Evolutionary conservation across 2,797 vertebrate genomes (phyloP).

Genomic region (Liasis olivaceus): DNA sequence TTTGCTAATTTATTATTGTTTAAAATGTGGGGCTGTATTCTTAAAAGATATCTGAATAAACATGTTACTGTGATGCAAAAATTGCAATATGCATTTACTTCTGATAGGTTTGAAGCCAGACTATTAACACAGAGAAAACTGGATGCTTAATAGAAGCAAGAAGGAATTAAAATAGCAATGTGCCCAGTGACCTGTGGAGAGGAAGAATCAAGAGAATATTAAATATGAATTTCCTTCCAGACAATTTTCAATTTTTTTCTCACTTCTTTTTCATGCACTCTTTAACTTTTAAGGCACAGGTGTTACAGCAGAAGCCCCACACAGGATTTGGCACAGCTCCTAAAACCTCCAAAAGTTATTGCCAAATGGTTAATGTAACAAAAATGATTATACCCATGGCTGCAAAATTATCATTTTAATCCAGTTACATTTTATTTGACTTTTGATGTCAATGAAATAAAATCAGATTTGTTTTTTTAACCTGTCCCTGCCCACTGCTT

Average conservation of each 20-base stretch:
- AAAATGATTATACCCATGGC: neutral
- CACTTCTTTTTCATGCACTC: neutral
- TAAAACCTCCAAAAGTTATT: neutral
- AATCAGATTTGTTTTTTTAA: neutral
- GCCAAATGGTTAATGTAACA: neutral
- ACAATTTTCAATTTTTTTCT: neutral
- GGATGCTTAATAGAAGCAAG: neutral
- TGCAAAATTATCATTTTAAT: neutral
- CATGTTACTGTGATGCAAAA: neutral
- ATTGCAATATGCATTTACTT: neutral
- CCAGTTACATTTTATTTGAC: neutral
- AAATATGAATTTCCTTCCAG: neutral
- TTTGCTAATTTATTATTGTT: slow-evolving; percentile 26
- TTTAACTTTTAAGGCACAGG: neutral
- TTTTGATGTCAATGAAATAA: neutral
- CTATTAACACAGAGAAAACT: neutral
- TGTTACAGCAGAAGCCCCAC: neutral
- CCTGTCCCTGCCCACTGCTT: neutral
- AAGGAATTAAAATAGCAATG: neutral
- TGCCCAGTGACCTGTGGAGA: neutral
- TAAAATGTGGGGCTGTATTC: neutral
- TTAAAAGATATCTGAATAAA: neutral
- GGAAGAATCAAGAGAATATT: neutral
- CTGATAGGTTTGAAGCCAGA: neutral
- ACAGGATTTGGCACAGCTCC: neutral